phyloP scores from a whole-genome alignment of 2,888 invertebrate genomes.

The Diploptera punctata region DNA sequence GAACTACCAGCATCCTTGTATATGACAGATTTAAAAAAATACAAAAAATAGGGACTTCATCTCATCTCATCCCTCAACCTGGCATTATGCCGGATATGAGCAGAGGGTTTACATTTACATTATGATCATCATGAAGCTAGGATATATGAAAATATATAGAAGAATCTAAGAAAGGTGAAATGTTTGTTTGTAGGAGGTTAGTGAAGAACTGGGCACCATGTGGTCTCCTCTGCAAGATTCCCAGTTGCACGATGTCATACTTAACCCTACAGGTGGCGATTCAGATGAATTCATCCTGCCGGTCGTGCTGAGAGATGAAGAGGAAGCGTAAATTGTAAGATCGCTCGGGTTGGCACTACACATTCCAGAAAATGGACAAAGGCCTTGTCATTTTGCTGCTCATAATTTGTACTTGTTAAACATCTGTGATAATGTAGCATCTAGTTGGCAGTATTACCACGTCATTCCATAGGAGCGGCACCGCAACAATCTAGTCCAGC shows the following conservation, averaged over 20 bases:
- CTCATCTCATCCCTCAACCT: no score
- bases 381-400: slow-evolving; percentile 5
- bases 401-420: slow-evolving; percentile 6
- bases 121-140: no score
- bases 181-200: slow-evolving; percentile 59
- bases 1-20: no score
- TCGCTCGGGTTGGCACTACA: not conserved
- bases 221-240: slow-evolving; percentile 63
- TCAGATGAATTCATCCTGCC: slow-evolving; percentile 66
- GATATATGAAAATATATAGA: no score
- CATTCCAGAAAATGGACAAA: not conserved
- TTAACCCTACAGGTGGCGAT: slow-evolving; percentile 59
- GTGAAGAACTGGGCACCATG: slow-evolving; percentile 59
- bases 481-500: no score
- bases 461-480: no score
- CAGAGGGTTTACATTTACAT: no score
- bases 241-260: slow-evolving; percentile 62
- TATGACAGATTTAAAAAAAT: no score
- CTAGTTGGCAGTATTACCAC: not conserved
- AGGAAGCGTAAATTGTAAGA: slow-evolving; percentile 23
- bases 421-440: slow-evolving; percentile 28
- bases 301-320: slow-evolving; percentile 58
- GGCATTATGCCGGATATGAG: no score
- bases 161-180: no score
- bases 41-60: no score